Evolutionary conservation across 1,140 invertebrate genomes (phyloP).

Genomic region (Cyclargus thomasi): DNA sequence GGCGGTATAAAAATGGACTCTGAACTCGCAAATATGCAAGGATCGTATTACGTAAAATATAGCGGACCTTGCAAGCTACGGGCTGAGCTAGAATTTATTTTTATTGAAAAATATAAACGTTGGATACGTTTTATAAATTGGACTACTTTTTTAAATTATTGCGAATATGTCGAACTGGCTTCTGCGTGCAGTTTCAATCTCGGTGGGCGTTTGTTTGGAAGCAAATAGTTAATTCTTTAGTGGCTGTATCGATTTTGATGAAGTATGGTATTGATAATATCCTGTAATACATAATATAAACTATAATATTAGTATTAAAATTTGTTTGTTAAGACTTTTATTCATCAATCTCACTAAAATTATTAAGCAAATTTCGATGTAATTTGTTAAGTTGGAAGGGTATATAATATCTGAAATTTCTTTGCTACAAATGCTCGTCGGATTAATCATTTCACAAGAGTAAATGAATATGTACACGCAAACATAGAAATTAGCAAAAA

Average conservation of each 20-base stretch:
- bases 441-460: too few species aligned
- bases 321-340: too few species aligned
- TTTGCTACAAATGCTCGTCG: too few species aligned
- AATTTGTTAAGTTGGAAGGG: too few species aligned
- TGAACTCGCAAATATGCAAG: slow-evolving; percentile 59
- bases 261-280: too few species aligned
- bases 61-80: slow-evolving; percentile 30
- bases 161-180: not conserved
- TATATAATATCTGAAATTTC: too few species aligned
- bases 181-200: not conserved
- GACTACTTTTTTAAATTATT: slow-evolving; percentile 19
- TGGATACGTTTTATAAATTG: slow-evolving; percentile 20
- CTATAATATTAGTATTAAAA: too few species aligned
- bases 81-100: slow-evolving; percentile 38
- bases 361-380: too few species aligned
- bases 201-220: not conserved
- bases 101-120: slow-evolving; percentile 32
- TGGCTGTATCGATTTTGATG: too few species aligned
- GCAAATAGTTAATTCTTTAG: not conserved
- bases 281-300: too few species aligned
- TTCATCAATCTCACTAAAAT: too few species aligned
- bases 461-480: not conserved
- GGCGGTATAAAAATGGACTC: slow-evolving; percentile 61
- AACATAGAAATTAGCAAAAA: not conserved
- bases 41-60: slow-evolving; percentile 51